These are phyloP conservation scores for Gambusia holbrooki DNA, from an alignment of 2,113 vertebrate genomes.

Conservation along the genomic window DNA sequence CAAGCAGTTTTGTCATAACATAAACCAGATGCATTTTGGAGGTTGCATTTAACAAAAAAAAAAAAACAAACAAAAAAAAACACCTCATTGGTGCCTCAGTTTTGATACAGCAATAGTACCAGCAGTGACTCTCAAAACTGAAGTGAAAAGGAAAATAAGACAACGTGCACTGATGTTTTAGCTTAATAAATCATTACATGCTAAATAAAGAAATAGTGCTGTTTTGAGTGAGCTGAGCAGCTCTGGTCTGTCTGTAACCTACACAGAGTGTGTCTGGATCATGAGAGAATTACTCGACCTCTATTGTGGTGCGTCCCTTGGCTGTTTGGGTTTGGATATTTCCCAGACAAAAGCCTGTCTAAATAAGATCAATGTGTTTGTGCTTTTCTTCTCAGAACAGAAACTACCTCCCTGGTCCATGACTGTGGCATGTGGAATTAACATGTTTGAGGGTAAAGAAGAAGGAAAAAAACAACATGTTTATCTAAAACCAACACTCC, in stretches of 20 bases:
- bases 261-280: slow-evolving; percentile 56
- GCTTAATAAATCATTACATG: slow-evolving; percentile 45
- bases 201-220: slow-evolving; percentile 45
- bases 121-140: slow-evolving; percentile 7
- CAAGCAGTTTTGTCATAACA: slow-evolving; percentile 62
- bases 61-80: neutral
- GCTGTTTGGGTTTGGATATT: slow-evolving; percentile 68
- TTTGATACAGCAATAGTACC: slow-evolving; percentile 8
- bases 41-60: slow-evolving; percentile 21
- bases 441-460: slow-evolving; percentile 6
- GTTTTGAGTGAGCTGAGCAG: slow-evolving; percentile 43
- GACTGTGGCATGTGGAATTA: slow-evolving; percentile 22
- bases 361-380: slow-evolving; percentile 70
- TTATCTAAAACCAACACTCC: slow-evolving; percentile 16
- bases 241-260: slow-evolving; percentile 60
- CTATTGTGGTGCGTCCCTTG: slow-evolving; percentile 62
- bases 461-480: neutral
- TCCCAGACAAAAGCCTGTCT: slow-evolving; percentile 68
- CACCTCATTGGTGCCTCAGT: slow-evolving; percentile 41
- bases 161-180: neutral
- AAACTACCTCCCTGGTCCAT: slow-evolving; percentile 41
- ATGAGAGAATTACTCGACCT: slow-evolving; percentile 61
- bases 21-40: slow-evolving; percentile 63
- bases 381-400: slow-evolving; percentile 52
- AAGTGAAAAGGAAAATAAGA: neutral